Evolutionary conservation across 2,113 vertebrate species (phyloP).

Genomic region (Tetrao urogallus): DNA sequence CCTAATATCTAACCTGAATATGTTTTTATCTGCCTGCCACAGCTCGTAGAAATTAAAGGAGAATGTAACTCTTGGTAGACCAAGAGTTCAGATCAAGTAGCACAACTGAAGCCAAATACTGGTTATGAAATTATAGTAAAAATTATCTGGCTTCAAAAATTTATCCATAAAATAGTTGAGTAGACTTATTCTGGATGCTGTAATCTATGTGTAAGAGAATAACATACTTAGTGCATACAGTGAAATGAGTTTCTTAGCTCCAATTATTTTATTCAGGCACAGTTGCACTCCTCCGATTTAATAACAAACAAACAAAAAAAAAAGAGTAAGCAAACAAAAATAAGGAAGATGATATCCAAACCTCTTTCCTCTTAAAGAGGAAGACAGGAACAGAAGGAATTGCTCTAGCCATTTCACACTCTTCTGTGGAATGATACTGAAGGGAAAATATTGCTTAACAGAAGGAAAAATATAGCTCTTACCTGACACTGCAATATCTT

Average conservation of each 20-base stretch:
- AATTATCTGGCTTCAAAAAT: not conserved
- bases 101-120: not conserved
- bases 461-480: not conserved
- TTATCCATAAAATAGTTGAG: not conserved
- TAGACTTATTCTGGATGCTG: not conserved
- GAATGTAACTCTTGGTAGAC: not conserved
- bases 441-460: slow-evolving; percentile 4
- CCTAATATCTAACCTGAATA: too few species aligned
- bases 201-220: not conserved
- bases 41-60: not conserved
- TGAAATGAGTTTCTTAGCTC: not conserved
- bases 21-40: not conserved
- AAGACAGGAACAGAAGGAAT: not conserved
- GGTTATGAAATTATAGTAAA: not conserved
- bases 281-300: not conserved
- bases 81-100: not conserved
- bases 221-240: not conserved
- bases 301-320: not conserved
- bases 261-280: not conserved
- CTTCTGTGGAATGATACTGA: not conserved
- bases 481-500: not conserved
- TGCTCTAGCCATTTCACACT: not conserved
- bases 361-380: not conserved
- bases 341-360: not conserved
- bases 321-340: not conserved